phyloP scores from a whole-genome alignment of 30 jellyfish, hydroid and myxozoan genomes.

The Hydra vulgaris region DNA sequence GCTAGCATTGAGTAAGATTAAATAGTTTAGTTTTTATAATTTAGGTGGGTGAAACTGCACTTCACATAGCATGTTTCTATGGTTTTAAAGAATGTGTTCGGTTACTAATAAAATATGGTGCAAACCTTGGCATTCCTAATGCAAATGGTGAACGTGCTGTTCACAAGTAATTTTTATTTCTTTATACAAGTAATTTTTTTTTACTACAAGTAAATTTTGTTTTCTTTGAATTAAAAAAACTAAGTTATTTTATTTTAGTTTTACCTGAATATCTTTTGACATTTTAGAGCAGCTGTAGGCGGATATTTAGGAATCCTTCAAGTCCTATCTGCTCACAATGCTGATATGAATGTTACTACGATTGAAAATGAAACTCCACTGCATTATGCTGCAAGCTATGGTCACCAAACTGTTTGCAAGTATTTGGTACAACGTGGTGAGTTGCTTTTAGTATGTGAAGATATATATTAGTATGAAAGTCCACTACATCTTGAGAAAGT shows the following conservation, averaged over 20 bases:
- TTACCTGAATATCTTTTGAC: background rate
- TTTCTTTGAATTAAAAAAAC: too few relatives aligned
- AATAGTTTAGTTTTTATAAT: background rate
- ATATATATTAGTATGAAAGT: too few relatives aligned
- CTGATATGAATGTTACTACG: slow-evolving; percentile 31
- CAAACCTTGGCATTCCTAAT: slow-evolving; percentile 44
- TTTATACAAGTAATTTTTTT: background rate
- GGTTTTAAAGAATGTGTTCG: slow-evolving; percentile 59
- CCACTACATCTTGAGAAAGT: too few relatives aligned
- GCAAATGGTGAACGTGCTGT: slow-evolving; percentile 42
- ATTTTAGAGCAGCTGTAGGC: slow-evolving; percentile 51
- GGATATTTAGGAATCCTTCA: slow-evolving; percentile 54
- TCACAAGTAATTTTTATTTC: slow-evolving; percentile 35
- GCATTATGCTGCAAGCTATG: slow-evolving; percentile 73
- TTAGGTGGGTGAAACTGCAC: slow-evolving; percentile 69
- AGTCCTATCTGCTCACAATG: slow-evolving; percentile 60
- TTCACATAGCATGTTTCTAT: slow-evolving; percentile 46
- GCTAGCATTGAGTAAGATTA: background rate
- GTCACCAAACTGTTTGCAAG: slow-evolving; percentile 72
- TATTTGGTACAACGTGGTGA: slow-evolving; percentile 81
- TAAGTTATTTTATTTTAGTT: background rate
- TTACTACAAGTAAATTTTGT: too few relatives aligned
- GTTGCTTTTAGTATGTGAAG: background rate
- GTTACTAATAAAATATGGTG: slow-evolving; percentile 53
- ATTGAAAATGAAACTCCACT: slow-evolving; percentile 45